A percentile compares a stretch with the other conserved stretches of the same genome.
These are phyloP conservation scores for Suncus etruscus DNA, from an alignment of 2,113 vertebrate genomes.

Conservation along the genomic window DNA sequence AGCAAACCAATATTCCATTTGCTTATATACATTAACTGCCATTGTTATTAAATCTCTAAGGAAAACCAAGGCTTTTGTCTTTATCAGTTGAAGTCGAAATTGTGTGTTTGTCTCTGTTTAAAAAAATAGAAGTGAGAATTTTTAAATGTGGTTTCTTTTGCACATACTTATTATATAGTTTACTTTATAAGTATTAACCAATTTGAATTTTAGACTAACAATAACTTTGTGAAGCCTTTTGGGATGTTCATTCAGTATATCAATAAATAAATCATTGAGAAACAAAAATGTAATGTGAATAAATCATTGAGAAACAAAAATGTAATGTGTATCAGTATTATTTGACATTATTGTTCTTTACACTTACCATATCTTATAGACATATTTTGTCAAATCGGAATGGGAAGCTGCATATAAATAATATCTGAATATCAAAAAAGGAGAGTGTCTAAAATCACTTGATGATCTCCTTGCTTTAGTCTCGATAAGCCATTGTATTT, in stretches of 20 bases:
- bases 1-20: conserved; percentile 91
- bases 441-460: neutral
- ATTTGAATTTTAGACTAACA: neutral
- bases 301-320: neutral
- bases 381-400: neutral
- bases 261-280: neutral
- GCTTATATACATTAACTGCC: conserved; percentile 86
- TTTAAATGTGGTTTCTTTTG: neutral
- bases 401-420: neutral
- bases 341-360: conserved; percentile 23
- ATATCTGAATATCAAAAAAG: conserved; percentile 9
- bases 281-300: neutral
- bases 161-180: neutral
- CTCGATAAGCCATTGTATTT: neutral
- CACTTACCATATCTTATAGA: neutral
- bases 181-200: neutral
- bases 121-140: conserved; percentile 69
- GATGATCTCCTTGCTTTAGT: neutral
- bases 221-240: neutral
- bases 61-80: conserved; percentile 87
- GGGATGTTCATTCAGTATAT: neutral
- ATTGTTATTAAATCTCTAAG: conserved; percentile 87
- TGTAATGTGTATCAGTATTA: neutral
- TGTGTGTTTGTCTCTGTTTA: conserved; percentile 87
- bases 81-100: conserved; percentile 90